phyloP scores from a whole-genome alignment of 1,140 invertebrate species.

The Aphelenchoides avenae region DNA sequence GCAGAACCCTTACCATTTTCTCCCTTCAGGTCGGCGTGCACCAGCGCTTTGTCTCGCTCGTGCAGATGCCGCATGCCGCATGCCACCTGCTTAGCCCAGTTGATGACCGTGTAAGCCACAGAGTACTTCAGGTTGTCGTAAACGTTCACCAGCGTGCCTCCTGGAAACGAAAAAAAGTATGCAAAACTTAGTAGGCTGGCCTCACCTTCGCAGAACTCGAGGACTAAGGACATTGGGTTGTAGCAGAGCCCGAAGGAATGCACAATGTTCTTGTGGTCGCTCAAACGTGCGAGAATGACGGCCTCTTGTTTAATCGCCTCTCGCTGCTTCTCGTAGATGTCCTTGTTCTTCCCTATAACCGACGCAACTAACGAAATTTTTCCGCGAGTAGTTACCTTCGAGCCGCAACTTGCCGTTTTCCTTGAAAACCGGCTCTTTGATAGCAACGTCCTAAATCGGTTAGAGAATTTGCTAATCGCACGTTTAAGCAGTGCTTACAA shows the following conservation, averaged over 20 bases:
- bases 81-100: conserved; percentile 32
- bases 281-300: conserved; percentile 18
- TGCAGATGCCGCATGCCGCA: conserved; percentile 30
- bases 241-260: conserved; percentile 21
- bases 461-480: too few species aligned
- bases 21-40: conserved; percentile 28
- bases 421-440: too few species aligned
- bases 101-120: conserved; percentile 16
- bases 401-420: too few species aligned
- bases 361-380: too few species aligned
- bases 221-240: conserved; percentile 17
- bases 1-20: conserved; percentile 18
- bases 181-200: conserved; percentile 2
- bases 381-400: too few species aligned
- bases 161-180: conserved; percentile 21
- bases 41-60: conserved; percentile 22
- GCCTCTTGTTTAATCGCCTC: conserved; percentile 30
- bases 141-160: conserved; percentile 23
- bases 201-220: conserved; percentile 29
- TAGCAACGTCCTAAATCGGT: too few species aligned
- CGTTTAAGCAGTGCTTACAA: too few species aligned
- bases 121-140: conserved; percentile 23
- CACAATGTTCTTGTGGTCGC: conserved; percentile 25
- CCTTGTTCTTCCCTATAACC: too few species aligned
- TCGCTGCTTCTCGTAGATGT: too few species aligned